phyloP scores from a whole-genome alignment of 2,797 vertebrate species.

The Myotis daubentonii region DNA sequence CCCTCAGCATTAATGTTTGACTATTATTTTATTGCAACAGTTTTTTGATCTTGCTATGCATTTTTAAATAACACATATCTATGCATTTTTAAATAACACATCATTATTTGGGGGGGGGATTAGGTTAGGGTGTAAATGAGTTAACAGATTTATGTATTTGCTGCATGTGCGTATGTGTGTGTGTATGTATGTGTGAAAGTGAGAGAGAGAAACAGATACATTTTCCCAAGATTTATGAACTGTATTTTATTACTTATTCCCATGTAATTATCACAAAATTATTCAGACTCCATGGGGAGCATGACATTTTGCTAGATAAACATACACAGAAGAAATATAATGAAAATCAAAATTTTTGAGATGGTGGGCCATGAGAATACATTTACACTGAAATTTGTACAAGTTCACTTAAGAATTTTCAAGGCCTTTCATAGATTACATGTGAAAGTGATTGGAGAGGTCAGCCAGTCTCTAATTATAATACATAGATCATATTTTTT shows the following conservation, averaged over 20 bases:
- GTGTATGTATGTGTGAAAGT: neutral
- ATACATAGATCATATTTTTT: constrained; percentile 16
- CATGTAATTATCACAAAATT: constrained; percentile 43
- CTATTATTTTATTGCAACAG: neutral
- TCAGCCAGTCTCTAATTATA: neutral
- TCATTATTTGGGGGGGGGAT: neutral
- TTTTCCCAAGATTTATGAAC: constrained; percentile 22
- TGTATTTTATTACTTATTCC: neutral
- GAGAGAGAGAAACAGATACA: neutral
- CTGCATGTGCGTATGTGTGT: neutral
- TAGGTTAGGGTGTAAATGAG: neutral
- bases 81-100: neutral
- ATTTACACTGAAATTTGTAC: neutral
- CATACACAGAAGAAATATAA: neutral
- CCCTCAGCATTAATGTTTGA: neutral
- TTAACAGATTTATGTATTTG: neutral
- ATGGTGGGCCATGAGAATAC: neutral
- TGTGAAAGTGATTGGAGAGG: neutral
- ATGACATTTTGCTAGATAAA: constrained; percentile 13
- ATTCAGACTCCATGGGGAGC: constrained; percentile 1
- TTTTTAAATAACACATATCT: neutral
- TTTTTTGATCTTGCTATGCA: neutral
- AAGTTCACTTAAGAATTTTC: constrained; percentile 7
- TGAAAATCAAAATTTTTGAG: constrained; percentile 22
- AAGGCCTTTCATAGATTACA: neutral